Base-by-base conservation (phyloP, 1,140 invertebrate genomes). In the Pectinophora gossypiella region DNA sequence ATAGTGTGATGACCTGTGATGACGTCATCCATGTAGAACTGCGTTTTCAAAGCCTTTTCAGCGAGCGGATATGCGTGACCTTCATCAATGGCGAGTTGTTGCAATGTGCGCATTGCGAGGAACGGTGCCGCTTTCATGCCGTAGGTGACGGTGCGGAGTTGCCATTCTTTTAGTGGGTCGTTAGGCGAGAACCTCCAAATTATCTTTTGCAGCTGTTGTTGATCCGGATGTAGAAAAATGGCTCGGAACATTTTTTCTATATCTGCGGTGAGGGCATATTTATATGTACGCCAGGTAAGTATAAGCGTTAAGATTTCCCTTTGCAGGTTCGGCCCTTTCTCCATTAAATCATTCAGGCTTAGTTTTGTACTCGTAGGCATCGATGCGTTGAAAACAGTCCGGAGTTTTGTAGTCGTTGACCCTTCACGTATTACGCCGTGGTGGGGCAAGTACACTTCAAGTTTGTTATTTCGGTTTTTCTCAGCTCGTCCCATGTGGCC, bases 21-120 rank as follows among this genome's bases (percentile, higher is more conserved):
- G 5, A 72, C 38, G 53, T 85, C 81, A 51, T 85, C 79, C 0
- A 85, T 59, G 19, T 78, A 87, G 6, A 72, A 57, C 27, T 81
- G 46, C 0, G 67, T 48, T 6, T 45, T 20, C 19, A 81, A 44
- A 10, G 53, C 46, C n/a, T 19, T 13, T 9, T 68, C 54, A 0
- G 80, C 80, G 0, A 35, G 12, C 0, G 79, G 76, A 61, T 56
- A 77, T 5, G 51, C 52, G 15, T 70, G 18, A 3, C 40, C 23
- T 23, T 68, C 54, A 16, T 63, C 49, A 0, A 48, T 27, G 0
- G 77, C 69, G 18, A 83, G 35, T 48, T 78, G 55, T 19, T 64
- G 19, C 1, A 44, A 13, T 20, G 42, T 44, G 19, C 42, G 9
- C 42, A 44, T 44, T 20, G 42, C 42, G 7, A 44, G 19, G 18